Conservation (phyloP, 1,140 invertebrate genomes). For the Hestina assimilis region DNA sequence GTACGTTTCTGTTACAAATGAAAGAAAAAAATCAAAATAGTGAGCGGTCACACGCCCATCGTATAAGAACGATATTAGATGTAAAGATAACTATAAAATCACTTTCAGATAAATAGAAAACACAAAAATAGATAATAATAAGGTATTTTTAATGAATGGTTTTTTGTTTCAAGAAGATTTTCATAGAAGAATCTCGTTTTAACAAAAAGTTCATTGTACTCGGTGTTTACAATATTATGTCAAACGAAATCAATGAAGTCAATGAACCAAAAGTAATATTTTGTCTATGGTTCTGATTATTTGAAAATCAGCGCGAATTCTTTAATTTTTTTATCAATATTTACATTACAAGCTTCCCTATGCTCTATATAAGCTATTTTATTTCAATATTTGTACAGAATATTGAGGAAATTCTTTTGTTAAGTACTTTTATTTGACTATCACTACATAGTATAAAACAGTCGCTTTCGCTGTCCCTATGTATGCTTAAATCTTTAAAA, state of each 20-base stretch:
- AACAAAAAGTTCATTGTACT: constrained; percentile 58
- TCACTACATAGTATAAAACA: too few species aligned
- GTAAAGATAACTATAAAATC: constrained; percentile 7
- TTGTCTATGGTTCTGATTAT: not conserved
- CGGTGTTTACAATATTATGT: constrained; percentile 52
- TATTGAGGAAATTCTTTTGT: too few species aligned
- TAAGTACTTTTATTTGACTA: too few species aligned
- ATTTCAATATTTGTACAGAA: too few species aligned
- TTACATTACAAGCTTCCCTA: too few species aligned
- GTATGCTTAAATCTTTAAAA: too few species aligned
- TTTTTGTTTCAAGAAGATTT: constrained; percentile 33
- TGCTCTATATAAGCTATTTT: too few species aligned
- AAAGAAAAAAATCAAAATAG: not conserved
- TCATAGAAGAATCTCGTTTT: constrained; percentile 31
- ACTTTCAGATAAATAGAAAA: constrained; percentile 10
- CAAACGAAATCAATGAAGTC: not conserved
- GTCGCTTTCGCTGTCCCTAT: too few species aligned
- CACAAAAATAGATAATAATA: constrained; percentile 20
- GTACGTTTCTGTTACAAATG: not conserved
- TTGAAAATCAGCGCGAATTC: too few species aligned
- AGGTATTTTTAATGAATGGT: constrained; percentile 48
- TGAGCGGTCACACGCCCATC: constrained; percentile 27
- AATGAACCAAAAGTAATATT: not conserved
- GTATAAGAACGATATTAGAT: not conserved
- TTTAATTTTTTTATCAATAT: too few species aligned